A percentile compares a stretch with the other conserved stretches of the same genome.
Conservation (phyloP, 2,888 invertebrate species). For the Frankliniella intonsa region DNA sequence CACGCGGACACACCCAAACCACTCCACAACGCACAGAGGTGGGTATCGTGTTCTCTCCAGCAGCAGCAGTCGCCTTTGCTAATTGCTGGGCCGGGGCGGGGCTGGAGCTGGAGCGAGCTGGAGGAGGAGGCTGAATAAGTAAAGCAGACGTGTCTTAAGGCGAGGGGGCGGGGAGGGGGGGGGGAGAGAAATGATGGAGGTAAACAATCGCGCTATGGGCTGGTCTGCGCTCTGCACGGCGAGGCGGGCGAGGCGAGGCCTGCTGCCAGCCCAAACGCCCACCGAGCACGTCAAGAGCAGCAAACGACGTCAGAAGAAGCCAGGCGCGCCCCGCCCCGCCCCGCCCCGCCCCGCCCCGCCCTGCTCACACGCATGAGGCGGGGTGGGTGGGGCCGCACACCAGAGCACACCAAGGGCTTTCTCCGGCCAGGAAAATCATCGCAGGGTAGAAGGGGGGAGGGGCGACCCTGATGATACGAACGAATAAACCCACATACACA, state of each 20-base stretch:
- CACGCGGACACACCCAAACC: too few relatives aligned
- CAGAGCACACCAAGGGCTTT: neutral
- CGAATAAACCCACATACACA: too few relatives aligned
- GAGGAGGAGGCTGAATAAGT: too few relatives aligned
- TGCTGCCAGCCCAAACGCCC: neutral
- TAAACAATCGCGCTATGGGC: neutral
- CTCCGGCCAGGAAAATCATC: neutral
- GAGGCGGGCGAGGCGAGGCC: neutral
- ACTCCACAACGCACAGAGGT: too few relatives aligned
- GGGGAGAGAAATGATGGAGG: neutral
- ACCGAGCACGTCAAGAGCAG: neutral
- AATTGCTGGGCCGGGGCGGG: too few relatives aligned
- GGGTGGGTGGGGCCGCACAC: neutral
- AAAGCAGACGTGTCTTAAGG: too few relatives aligned
- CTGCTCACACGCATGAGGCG: neutral
- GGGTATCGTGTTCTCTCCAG: too few relatives aligned
- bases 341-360: neutral
- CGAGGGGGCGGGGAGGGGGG: neutral
- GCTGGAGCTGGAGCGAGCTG: too few relatives aligned
- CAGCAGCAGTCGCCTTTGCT: too few relatives aligned
- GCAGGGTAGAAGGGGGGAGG: neutral
- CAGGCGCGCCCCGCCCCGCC: neutral
- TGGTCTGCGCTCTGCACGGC: neutral
- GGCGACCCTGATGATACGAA: neutral
- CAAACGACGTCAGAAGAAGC: too few relatives aligned